Conservation (phyloP, 30 jellyfish, hydroid and myxozoan species). For the Pseudorhiza aurosa region DNA sequence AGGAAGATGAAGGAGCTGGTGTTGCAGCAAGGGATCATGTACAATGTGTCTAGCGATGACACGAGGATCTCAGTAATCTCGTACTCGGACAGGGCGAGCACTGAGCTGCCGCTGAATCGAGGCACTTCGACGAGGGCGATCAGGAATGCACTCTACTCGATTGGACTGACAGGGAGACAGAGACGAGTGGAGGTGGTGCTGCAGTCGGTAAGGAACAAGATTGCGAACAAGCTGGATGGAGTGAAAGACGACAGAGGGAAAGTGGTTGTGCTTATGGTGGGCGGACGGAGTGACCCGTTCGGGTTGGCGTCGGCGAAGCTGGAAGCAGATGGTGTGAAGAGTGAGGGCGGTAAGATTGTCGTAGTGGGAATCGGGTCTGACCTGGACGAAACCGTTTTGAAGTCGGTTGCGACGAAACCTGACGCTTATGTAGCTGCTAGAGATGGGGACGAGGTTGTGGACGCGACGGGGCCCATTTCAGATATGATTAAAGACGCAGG, state of each 20-base stretch:
- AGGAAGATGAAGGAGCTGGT: conserved; percentile 12
- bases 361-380: conserved; percentile 21
- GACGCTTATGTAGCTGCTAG: background rate
- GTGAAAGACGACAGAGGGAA: conserved; percentile 19
- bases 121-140: background rate
- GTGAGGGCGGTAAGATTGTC: background rate
- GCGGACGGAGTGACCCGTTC: conserved; percentile 32
- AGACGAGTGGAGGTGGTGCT: background rate
- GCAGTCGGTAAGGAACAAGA: background rate
- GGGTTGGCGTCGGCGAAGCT: conserved; percentile 15
- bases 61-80: background rate
- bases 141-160: background rate
- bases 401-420: background rate
- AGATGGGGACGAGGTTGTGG: background rate
- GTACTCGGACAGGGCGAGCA: background rate
- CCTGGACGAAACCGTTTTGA: background rate
- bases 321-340: conserved; percentile 20
- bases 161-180: background rate
- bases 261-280: conserved; percentile 42
- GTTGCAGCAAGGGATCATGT: background rate
- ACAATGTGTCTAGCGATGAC: conserved; percentile 3
- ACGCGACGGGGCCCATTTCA: conserved; percentile 2
- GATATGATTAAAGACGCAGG: background rate
- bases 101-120: background rate
- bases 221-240: background rate